Conservation (phyloP, 2,113 vertebrate species). For the Manacus vitellinus region DNA sequence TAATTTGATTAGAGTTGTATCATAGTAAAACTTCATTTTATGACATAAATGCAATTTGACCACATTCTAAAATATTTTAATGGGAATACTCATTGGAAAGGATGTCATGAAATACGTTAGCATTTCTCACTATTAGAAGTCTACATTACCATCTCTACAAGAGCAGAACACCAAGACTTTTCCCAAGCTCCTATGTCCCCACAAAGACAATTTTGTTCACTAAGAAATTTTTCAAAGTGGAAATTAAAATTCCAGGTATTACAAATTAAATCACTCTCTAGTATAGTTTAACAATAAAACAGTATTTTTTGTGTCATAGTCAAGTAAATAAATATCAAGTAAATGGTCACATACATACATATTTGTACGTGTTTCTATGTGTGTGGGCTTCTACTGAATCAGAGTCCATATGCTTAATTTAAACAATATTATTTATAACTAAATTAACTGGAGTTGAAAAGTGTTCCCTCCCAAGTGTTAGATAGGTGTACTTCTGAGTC, state of each 20-base stretch:
- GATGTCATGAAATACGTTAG: not conserved
- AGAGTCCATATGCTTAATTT: not conserved
- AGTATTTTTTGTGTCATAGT: not conserved
- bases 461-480: not conserved
- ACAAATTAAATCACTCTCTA: not conserved
- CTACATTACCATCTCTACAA: not conserved
- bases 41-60: constrained; percentile 2
- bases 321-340: not conserved
- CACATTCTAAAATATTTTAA: not conserved
- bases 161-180: not conserved
- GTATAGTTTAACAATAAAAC: not conserved
- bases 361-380: not conserved
- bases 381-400: not conserved
- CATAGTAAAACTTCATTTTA: not conserved
- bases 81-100: not conserved
- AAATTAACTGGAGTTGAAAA: not conserved
- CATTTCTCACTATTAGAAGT: not conserved
- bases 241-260: not conserved
- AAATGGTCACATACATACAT: not conserved
- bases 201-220: not conserved
- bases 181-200: not conserved
- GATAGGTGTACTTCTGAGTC: not conserved
- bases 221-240: not conserved
- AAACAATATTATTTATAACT: not conserved
- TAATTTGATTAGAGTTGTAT: constrained; percentile 6